Conservation (phyloP, 2,888 invertebrate genomes). For the Lamellibrachia columna region DNA sequence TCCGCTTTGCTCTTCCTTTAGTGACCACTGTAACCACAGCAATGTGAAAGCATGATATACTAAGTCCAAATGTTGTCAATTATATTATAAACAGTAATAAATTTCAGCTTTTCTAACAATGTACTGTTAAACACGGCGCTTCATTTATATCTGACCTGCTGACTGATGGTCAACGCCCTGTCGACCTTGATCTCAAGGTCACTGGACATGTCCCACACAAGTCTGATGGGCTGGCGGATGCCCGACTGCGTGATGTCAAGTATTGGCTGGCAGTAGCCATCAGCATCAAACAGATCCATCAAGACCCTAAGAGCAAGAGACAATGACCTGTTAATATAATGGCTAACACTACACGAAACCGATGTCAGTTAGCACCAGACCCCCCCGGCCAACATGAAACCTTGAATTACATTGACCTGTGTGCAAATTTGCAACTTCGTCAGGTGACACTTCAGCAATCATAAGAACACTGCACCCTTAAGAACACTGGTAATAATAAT, state of each 20-base stretch:
- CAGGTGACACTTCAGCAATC: too few species aligned
- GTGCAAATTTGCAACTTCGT: too few species aligned
- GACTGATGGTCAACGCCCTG: conserved; percentile 50
- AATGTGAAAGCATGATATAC: not conserved
- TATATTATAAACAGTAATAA: not conserved
- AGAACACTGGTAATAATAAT: too few species aligned
- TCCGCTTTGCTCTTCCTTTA: not conserved
- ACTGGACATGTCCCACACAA: conserved; percentile 63
- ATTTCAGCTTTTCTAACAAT: not conserved
- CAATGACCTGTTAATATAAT: too few species aligned
- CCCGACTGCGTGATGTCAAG: conserved; percentile 51
- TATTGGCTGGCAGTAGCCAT: conserved; percentile 62
- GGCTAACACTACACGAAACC: too few species aligned
- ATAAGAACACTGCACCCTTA: too few species aligned
- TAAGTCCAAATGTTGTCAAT: not conserved
- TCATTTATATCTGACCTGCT: not conserved
- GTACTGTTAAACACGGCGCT: not conserved
- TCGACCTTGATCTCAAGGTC: conserved; percentile 51
- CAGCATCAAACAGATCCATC: conserved; percentile 61
- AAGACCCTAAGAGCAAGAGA: conserved; percentile 51
- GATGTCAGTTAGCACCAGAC: too few species aligned
- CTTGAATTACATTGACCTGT: too few species aligned
- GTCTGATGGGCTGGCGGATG: conserved; percentile 50
- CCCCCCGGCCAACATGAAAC: too few species aligned
- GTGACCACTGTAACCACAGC: not conserved